Conservation (phyloP, 2,797 vertebrate species). For the Thaleichthys pacificus region DNA sequence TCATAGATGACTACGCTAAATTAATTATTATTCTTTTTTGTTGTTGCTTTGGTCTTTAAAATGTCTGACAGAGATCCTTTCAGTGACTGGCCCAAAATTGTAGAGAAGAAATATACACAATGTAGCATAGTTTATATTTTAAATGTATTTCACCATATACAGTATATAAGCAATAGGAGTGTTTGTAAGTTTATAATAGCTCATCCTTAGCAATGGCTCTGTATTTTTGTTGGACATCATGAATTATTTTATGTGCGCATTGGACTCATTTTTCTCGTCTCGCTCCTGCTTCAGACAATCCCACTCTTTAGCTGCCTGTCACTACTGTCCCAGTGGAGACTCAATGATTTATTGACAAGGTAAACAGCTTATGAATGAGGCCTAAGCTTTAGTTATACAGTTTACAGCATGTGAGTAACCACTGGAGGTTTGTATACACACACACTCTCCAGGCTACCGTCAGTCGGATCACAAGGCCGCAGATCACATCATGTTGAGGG, state of each 20-base stretch:
- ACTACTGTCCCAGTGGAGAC: slow-evolving; percentile 64
- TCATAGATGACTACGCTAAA: background rate
- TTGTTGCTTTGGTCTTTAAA: too few species aligned
- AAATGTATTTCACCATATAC: too few species aligned
- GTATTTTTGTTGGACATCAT: slow-evolving; percentile 1
- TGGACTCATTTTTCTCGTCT: background rate
- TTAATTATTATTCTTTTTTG: too few species aligned
- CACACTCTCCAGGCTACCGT: slow-evolving; percentile 67
- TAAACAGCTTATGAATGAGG: slow-evolving; percentile 81
- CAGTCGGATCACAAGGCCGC: slow-evolving; percentile 58
- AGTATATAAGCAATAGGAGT: too few species aligned
- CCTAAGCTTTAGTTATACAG: slow-evolving; percentile 80
- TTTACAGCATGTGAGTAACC: slow-evolving; percentile 79
- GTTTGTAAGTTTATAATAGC: background rate
- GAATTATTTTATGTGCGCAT: background rate
- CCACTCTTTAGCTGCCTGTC: slow-evolving; percentile 58
- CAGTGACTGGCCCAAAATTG: background rate
- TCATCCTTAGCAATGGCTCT: background rate
- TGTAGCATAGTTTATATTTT: background rate
- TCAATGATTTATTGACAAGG: slow-evolving; percentile 77
- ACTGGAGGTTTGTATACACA: slow-evolving; percentile 71
- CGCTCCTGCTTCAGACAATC: slow-evolving; percentile 11
- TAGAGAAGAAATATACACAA: background rate
- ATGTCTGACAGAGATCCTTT: background rate
- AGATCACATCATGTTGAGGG: slow-evolving; percentile 55